Percentiles rank a stretch among this genome's conserved stretches.
Conservation (phyloP, 2,797 vertebrate species). For the Sphenopsis melanotis region DNA sequence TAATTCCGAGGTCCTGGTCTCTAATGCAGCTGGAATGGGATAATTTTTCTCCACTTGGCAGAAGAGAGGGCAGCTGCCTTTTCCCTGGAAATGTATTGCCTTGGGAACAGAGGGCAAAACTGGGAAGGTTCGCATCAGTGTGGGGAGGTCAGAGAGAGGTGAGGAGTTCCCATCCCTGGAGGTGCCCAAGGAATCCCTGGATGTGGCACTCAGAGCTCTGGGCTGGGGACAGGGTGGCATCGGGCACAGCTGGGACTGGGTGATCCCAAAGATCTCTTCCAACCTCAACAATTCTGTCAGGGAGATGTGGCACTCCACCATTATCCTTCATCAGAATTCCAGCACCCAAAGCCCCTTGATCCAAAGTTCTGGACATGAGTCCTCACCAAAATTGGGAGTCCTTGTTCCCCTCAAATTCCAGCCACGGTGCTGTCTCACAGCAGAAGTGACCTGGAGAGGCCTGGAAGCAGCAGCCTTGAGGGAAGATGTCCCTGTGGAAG, state of each 20-base stretch:
- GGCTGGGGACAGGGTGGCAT: not conserved
- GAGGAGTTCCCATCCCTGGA: not conserved
- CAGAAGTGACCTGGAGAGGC: not conserved
- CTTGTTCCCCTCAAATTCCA: not conserved
- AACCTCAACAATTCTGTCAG: rapidly evolving
- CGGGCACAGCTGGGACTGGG: rapidly evolving
- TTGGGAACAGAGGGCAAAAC: not conserved
- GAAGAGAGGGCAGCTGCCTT: not conserved
- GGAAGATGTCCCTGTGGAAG: not conserved
- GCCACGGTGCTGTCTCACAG: rapidly evolving
- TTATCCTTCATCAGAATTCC: not conserved
- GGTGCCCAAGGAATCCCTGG: not conserved
- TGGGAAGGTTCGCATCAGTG: not conserved
- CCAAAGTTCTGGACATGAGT: not conserved
- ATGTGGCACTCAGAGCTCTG: not conserved
- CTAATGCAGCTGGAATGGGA: not conserved
- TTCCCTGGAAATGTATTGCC: not conserved
- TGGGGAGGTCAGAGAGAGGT: not conserved
- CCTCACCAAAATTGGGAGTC: rapidly evolving
- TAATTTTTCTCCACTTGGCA: not conserved
- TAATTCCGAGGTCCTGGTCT: not conserved
- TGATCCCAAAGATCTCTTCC: not conserved
- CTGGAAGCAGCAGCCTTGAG: not conserved
- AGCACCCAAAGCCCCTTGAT: not conserved
- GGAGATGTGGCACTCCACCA: not conserved